A percentile compares a stretch with the other conserved stretches of the same genome.
These are phyloP conservation scores for Antechinus flavipes DNA, from an alignment of 2,113 vertebrate genomes.

Conservation along the genomic window DNA sequence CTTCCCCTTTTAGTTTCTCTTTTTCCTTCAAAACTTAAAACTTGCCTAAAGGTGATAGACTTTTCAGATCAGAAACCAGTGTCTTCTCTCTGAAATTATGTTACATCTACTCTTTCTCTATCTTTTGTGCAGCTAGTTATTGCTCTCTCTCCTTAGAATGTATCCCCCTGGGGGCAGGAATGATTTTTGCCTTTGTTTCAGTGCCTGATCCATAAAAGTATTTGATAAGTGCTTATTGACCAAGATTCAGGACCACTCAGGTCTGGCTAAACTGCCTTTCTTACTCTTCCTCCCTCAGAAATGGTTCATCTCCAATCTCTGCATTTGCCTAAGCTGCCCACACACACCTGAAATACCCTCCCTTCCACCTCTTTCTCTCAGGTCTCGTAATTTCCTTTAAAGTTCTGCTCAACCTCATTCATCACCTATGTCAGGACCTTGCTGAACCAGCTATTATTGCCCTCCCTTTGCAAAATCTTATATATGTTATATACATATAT, in stretches of 20 bases:
- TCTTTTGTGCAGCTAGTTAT: not conserved
- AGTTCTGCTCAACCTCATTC: not conserved
- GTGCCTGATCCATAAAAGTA: not conserved
- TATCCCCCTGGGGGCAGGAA: not conserved
- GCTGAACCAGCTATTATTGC: not conserved
- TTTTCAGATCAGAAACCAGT: not conserved
- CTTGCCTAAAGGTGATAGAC: not conserved
- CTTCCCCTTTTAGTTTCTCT: not conserved
- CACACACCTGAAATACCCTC: not conserved
- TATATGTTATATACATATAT: not conserved
- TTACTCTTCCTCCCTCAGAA: not conserved
- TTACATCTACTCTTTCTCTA: not conserved
- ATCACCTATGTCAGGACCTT: not conserved
- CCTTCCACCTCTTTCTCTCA: not conserved
- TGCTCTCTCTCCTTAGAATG: not conserved
- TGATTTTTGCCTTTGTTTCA: not conserved
- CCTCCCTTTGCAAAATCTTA: not conserved
- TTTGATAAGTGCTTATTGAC: not conserved
- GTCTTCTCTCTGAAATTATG: not conserved
- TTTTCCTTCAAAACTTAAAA: not conserved
- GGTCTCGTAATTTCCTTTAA: not conserved
- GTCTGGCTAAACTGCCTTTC: not conserved
- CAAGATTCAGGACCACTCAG: not conserved
- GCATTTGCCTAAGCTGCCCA: not conserved
- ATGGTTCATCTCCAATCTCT: not conserved